Percentiles rank a stretch among this genome's conserved stretches.
These are phyloP conservation scores for Calidris pygmaea DNA, from an alignment of 2,113 vertebrate genomes.

Conservation along the genomic window DNA sequence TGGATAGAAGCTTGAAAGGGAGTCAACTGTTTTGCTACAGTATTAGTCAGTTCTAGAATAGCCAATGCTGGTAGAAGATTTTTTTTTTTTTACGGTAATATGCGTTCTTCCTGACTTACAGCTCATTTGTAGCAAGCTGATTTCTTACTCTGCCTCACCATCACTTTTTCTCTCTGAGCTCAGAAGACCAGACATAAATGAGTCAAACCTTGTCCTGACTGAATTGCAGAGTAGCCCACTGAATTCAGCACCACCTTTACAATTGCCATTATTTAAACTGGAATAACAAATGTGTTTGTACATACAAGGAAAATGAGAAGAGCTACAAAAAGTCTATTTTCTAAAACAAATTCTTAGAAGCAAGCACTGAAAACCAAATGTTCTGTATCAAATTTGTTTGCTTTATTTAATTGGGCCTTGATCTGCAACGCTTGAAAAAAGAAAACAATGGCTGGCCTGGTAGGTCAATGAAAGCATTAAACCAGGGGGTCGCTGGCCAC, in stretches of 20 bases:
- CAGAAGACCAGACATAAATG: constrained; percentile 41
- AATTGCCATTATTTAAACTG: neutral
- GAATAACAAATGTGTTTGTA: neutral
- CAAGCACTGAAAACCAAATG: neutral
- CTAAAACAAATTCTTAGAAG: neutral
- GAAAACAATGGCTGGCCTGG: neutral
- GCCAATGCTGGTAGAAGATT: neutral
- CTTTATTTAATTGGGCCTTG: neutral
- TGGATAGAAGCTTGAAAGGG: neutral
- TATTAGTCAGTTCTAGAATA: constrained; percentile 67
- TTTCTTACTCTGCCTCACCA: constrained; percentile 67
- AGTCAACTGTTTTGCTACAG: constrained; percentile 29
- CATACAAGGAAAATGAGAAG: neutral
- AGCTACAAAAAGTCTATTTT: neutral
- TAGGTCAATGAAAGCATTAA: neutral
- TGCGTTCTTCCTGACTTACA: constrained; percentile 33
- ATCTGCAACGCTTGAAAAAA: neutral
- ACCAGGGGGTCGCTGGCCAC: neutral
- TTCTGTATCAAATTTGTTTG: neutral
- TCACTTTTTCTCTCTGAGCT: constrained; percentile 38
- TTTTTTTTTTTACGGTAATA: constrained; percentile 60
- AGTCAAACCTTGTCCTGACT: constrained; percentile 52
- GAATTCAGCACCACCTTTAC: neutral
- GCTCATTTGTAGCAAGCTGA: constrained; percentile 56
- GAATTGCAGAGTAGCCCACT: constrained; percentile 16